Evolutionary conservation across 2,113 vertebrate species (phyloP), one percentile per base, ranked within the genome.

Genomic region (Meles meles): DNA sequence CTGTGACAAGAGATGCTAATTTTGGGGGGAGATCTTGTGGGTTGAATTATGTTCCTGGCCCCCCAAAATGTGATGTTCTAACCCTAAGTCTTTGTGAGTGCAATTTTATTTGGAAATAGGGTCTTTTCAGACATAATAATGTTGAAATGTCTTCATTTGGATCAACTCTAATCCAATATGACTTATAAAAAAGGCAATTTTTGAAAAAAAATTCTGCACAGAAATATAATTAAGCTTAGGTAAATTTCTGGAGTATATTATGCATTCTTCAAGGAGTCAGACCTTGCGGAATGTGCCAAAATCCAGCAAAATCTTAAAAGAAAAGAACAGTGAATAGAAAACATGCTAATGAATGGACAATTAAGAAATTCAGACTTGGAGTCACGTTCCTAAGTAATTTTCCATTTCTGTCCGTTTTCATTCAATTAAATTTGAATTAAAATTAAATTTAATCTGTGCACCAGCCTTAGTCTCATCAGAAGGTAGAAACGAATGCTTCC

Each of bases 351-450:
- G 81, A 88, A 31, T 5, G 77, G 10, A 3, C 63, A 3, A 67
- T 65, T 55, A 76, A 25, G 39, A 82, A 37, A 37, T n/a, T 11
- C 67, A 25, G 44, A 82, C 44, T 79, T 11, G 79, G 90, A 79
- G 0, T 13, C 59, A 5, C 67, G 5, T 69, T 29, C 21, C 4
- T 63, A 57, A 65, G 21, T 21, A 34, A 37, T 80, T 49, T 29
- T 37, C 25, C 31, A 1, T 37, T 67, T 83, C 23, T 77, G 31
- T 85, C 72, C 27, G n/a, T 72, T 25, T 27, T 95, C 20, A 49
- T 97, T 87, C 83, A 59, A 76, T 25, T 97, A 79, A 14, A 95
- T 93, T 93, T n/a, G n/a, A n/a, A n/a, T n/a, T n/a, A n/a, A n/a
- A n/a, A n/a, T n/a, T n/a, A n/a, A n/a, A n/a, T n/a, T 94, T 61